These are phyloP conservation scores for Vulpes vulpes DNA, from an alignment of 2,113 vertebrate species.

Conservation along the genomic window DNA sequence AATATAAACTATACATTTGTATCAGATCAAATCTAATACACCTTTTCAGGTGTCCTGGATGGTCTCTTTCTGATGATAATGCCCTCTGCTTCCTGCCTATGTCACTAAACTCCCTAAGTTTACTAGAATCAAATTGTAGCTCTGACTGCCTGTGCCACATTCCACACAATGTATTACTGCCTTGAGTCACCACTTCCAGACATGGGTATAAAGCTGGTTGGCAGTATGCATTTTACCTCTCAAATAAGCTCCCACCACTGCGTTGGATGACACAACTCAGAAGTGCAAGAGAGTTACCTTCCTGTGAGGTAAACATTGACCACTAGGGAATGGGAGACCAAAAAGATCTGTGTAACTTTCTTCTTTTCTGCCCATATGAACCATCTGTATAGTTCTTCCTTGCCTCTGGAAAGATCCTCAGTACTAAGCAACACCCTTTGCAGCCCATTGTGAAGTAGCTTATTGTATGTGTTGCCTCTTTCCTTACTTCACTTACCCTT, in stretches of 20 bases:
- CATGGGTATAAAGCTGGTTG: neutral
- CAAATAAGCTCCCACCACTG: neutral
- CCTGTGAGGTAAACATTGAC: neutral
- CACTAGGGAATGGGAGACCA: neutral
- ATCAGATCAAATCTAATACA: neutral
- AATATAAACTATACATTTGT: neutral
- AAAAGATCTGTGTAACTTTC: neutral
- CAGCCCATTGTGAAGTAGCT: neutral
- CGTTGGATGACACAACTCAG: neutral
- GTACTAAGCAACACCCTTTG: neutral
- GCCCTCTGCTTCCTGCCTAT: neutral
- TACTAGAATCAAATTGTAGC: neutral
- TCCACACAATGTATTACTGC: neutral
- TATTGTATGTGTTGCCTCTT: neutral
- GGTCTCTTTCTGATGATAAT: neutral
- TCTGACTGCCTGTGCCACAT: neutral
- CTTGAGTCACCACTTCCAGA: neutral
- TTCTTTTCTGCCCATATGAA: neutral
- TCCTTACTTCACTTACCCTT: neutral
- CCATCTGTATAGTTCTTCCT: neutral
- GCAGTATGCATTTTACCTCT: neutral
- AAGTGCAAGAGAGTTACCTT: neutral
- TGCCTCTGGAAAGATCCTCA: neutral
- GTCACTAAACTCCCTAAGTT: neutral
- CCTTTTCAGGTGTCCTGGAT: neutral